A percentile compares a stretch with the other conserved stretches of the same genome.
These are phyloP conservation scores for Saccopteryx bilineata DNA, from an alignment of 2,113 vertebrate genomes.

Conservation along the genomic window DNA sequence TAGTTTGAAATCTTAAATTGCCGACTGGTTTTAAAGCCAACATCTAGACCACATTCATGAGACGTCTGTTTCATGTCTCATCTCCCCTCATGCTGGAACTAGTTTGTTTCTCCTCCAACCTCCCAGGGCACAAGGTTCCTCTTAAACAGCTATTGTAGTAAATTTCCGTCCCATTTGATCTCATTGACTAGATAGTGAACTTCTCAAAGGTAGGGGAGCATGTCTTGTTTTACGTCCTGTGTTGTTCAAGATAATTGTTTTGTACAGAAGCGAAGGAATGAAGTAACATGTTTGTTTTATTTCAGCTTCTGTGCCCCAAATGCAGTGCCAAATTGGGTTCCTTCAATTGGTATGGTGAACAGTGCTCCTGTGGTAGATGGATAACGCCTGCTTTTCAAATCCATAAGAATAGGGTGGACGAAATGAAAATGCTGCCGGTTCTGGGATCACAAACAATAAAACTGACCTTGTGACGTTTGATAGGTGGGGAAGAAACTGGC, in stretches of 20 bases:
- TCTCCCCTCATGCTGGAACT: background rate
- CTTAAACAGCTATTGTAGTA: background rate
- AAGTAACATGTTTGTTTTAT: constrained; percentile 55
- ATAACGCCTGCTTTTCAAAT: constrained; percentile 97
- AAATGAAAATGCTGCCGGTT: constrained; percentile 87
- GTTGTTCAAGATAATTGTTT: background rate
- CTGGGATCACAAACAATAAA: constrained; percentile 76
- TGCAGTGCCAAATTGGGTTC: constrained; percentile 95
- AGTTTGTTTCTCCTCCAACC: background rate
- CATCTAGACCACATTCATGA: background rate
- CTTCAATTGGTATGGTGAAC: constrained; percentile 96
- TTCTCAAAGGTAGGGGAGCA: background rate
- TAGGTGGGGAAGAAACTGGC: background rate
- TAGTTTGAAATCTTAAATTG: background rate
- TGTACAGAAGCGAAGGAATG: background rate
- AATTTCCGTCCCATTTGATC: background rate
- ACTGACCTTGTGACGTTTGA: background rate
- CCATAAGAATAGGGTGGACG: constrained; percentile 96
- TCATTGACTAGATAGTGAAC: background rate
- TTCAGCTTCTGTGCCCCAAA: constrained; percentile 96
- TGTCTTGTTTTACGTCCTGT: background rate
- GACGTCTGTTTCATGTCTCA: background rate
- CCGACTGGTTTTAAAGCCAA: background rate
- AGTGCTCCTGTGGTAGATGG: constrained; percentile 97
- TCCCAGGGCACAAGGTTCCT: background rate